A percentile compares a stretch with the other conserved stretches of the same genome.
Evolutionary conservation across 2,113 vertebrate genomes (phyloP).

Genomic region (Orientallactaga bullata): DNA sequence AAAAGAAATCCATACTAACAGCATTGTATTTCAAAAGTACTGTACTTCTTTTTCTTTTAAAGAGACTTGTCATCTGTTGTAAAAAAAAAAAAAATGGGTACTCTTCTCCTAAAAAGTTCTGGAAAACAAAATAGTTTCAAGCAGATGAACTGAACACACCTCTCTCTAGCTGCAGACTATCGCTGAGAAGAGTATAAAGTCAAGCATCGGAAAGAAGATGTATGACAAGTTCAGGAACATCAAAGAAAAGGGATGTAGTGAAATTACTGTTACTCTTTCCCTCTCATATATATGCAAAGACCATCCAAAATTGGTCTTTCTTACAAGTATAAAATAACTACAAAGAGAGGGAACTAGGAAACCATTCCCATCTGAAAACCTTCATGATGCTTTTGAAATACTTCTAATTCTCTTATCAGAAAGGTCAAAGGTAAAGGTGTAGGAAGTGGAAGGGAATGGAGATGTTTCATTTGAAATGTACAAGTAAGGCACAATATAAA

Average conservation of each 20-base stretch:
- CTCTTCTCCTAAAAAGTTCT: constrained; percentile 80
- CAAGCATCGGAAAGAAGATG: constrained; percentile 84
- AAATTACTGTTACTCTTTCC: constrained; percentile 82
- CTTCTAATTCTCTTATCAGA: constrained; percentile 85
- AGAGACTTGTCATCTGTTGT: constrained; percentile 84
- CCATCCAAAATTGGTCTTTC: constrained; percentile 88
- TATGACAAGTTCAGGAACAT: constrained; percentile 83
- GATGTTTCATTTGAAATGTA: constrained; percentile 88
- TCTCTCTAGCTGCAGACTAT: constrained; percentile 86
- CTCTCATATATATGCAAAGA: constrained; percentile 84
- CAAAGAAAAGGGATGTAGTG: constrained; percentile 81
- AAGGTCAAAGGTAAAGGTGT: constrained; percentile 81
- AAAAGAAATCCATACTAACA: constrained; percentile 86
- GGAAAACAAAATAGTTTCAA: constrained; percentile 80
- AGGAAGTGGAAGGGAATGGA: constrained; percentile 85
- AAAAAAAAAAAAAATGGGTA: constrained; percentile 80
- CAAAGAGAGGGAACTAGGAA: constrained; percentile 81
- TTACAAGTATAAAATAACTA: constrained; percentile 86
- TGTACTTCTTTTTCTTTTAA: constrained; percentile 84
- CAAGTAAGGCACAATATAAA: constrained; percentile 94
- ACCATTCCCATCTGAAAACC: constrained; percentile 84
- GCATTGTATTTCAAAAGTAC: constrained; percentile 85
- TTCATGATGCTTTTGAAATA: constrained; percentile 84
- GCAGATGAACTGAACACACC: constrained; percentile 84
- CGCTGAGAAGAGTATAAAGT: constrained; percentile 82